Evolutionary conservation across 2,797 vertebrate genomes (phyloP).

Genomic region (Falco concolor): DNA sequence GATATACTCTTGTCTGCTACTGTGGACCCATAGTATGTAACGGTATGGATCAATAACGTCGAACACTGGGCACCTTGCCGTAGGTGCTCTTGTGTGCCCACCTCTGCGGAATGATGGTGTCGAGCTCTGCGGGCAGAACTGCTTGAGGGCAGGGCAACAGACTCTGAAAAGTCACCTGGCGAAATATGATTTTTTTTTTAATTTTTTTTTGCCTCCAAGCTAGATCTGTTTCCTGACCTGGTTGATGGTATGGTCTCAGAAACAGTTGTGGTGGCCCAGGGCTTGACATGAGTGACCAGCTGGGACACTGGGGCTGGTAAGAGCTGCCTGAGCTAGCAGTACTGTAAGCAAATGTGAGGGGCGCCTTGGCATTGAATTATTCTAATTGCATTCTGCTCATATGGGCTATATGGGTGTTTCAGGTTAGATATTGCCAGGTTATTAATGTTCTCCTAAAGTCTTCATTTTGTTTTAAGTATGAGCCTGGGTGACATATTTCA

Average conservation of each 20-base stretch:
- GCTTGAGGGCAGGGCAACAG: neutral
- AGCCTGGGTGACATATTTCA: neutral
- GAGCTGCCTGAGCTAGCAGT: neutral
- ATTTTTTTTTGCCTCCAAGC: neutral
- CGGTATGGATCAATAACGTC: too few relatives aligned
- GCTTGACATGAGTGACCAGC: neutral
- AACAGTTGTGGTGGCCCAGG: neutral
- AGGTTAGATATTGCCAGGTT: neutral
- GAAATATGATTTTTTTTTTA: neutral
- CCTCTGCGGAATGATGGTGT: neutral
- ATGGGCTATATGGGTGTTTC: neutral
- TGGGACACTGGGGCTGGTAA: neutral
- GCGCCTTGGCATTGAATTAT: neutral
- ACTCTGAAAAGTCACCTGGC: neutral
- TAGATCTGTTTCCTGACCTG: neutral
- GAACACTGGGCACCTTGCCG: neutral
- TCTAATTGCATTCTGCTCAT: neutral
- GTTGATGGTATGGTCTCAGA: neutral
- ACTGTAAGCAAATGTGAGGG: neutral
- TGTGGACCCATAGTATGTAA: neutral
- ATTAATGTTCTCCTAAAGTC: neutral
- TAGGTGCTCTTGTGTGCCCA: neutral
- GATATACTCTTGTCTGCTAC: neutral
- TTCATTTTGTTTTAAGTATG: neutral
- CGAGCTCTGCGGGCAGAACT: neutral